Base-by-base conservation (phyloP, 2,888 invertebrate genomes). In the Deilephila porcellus region DNA sequence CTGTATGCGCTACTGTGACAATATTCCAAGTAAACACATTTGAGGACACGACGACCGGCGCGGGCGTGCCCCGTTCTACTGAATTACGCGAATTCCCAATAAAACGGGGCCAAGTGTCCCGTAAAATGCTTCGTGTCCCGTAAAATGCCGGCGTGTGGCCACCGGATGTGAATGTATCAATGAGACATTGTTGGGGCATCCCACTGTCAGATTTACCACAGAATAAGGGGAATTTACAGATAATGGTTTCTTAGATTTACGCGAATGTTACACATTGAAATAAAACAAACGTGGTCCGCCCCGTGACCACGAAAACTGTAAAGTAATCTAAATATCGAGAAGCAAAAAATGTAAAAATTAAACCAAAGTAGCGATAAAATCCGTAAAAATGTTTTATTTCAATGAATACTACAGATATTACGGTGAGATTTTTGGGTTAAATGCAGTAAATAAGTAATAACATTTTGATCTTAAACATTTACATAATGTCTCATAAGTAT, bases 81-180 rank as follows among this genome's bases (percentile, higher is more conserved):
- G 87, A 90, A 91, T 91, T 86, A 87, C 88, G 80, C 87, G 89
- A 87, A 88, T 90, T 90, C 86, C 82, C 79, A 80, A 88, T 88
- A 90, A 86, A 75, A 77, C 76, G 78, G 77, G 78, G 81, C 76
- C 80, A 86, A 87, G 82, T 88, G 88, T 91, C 87, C 86, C 85
- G 85, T 88, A 84, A 86, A 86, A 85, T 80, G 76, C 79, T 74
- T 76, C 45, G 11, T 88, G 88, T 91, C 87, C 86, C 85, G 85
- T 88, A 84, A 86, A 86, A 85, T 80, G 76, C 83, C 81, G 82
- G 89, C 87, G 91, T 91, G 92, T 92, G 92, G 92, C 83, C 91
- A 86, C 90, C 89, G 92, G 92, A 92, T 82, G 86, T 67, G 64
- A 74, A 72, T 60, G 70, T 74, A 79, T 85, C 83, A 85, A 86